Evolutionary conservation across 2,797 vertebrate genomes (phyloP), one percentile per base, ranked within the genome.

Genomic region (Danio tinwini): DNA sequence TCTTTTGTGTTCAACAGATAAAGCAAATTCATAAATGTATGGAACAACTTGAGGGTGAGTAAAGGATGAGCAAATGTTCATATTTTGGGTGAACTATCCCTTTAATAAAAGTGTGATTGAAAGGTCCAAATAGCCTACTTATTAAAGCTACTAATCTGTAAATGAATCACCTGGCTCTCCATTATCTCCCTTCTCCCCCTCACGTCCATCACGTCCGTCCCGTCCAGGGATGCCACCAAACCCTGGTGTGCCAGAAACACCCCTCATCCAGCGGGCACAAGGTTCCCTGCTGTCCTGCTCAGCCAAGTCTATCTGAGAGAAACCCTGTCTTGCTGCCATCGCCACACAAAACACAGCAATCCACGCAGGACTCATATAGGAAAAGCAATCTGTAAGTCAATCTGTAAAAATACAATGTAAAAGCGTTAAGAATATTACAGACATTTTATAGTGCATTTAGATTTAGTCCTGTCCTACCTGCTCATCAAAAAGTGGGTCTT

Each of bases 261-360:
- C 95, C 11, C 91, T 92, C 93, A 96, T 94, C 94, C 93, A 94
- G 3, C 92, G 92, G 76, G 88, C 74, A 81, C 95, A 95, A 0
- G 89, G 70, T 0, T 78, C 83, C 6, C 86, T 78, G 90, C 91
- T 61, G 89, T 86, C 10, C 37, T n/a, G 74, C 16, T 62, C 85
- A 4, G 5, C n/a, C 0, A 21, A 1, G 0, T 88, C 86, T 0
- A 83, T 40, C 49, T 85, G 75, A 47, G 72, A 70, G 16, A 29
- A 17, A 0, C 5, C n/a, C 5, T 80, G 71, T 10, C 62, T 11
- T 61, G 62, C 67, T 71, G 92, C 76, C 49, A 94, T 68, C 68
- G 91, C 39, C 0, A 21, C 84, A 78, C 74, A 87, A 47, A 89
- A 81, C 72, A 91, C 65, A 78, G 37, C 67, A 52, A 71, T 71